Conservation (phyloP, 1,140 invertebrate species). For the Dryas iulia region DNA sequence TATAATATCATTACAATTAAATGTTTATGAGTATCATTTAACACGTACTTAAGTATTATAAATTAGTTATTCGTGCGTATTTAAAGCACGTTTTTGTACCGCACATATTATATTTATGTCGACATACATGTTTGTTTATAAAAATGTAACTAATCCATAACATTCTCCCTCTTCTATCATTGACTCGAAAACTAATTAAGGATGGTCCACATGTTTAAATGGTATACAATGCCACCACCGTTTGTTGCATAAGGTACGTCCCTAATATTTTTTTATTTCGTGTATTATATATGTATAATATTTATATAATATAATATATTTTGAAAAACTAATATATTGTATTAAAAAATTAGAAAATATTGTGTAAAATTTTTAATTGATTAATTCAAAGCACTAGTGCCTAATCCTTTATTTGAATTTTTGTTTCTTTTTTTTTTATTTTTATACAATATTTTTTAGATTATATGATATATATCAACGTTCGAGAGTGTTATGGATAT, state of each 20-base stretch:
- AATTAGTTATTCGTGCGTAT: slow-evolving; percentile 31
- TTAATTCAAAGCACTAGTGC: slow-evolving; percentile 60
- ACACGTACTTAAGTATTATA: not conserved
- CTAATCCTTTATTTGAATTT: no score
- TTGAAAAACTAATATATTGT: slow-evolving; percentile 24
- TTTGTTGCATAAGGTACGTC: slow-evolving; percentile 76
- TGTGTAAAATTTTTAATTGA: slow-evolving; percentile 40
- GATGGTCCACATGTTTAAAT: slow-evolving; percentile 77
- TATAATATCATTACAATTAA: not conserved
- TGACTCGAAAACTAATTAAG: slow-evolving; percentile 79
- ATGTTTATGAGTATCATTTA: not conserved
- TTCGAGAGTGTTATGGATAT: slow-evolving; percentile 78
- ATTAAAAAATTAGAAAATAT: slow-evolving; percentile 22
- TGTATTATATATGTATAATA: slow-evolving; percentile 68
- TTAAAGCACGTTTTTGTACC: slow-evolving; percentile 50
- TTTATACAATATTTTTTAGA: slow-evolving; percentile 28
- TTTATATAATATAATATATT: slow-evolving; percentile 48
- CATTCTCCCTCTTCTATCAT: slow-evolving; percentile 77
- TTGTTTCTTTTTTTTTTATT: slow-evolving; percentile 28
- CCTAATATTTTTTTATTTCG: slow-evolving; percentile 70
- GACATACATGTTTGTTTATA: slow-evolving; percentile 52
- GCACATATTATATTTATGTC: slow-evolving; percentile 48
- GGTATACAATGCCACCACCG: slow-evolving; percentile 75
- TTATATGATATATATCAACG: slow-evolving; percentile 44
- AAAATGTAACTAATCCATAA: slow-evolving; percentile 79